These are phyloP conservation scores for Gryon sp. DNA, from an alignment of 1,140 invertebrate genomes.

Conservation along the genomic window DNA sequence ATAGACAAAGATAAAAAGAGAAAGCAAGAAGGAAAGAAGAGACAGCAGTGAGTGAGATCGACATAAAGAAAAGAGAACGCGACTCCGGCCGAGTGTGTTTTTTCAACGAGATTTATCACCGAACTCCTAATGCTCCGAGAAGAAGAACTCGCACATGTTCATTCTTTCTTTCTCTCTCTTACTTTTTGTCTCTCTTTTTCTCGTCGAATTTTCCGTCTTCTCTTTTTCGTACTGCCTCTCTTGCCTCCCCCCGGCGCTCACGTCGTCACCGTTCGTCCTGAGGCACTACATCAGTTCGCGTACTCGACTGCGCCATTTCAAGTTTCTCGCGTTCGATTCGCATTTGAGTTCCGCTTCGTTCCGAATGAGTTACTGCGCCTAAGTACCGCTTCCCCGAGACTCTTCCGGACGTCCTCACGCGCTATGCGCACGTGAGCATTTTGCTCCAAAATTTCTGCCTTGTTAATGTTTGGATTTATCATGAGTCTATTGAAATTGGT, in stretches of 20 bases:
- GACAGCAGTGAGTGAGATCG: constrained; percentile 59
- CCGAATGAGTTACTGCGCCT: constrained; percentile 58
- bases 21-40: constrained; percentile 30
- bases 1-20: constrained; percentile 25
- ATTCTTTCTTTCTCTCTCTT: neutral
- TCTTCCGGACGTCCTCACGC: constrained; percentile 51
- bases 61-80: constrained; percentile 63
- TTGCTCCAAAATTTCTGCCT: constrained; percentile 43
- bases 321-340: constrained; percentile 65
- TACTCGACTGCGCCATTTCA: constrained; percentile 62
- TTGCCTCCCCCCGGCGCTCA: constrained; percentile 41
- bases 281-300: constrained; percentile 64
- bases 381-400: constrained; percentile 60
- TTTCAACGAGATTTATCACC: constrained; percentile 79
- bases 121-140: constrained; percentile 73
- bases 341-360: constrained; percentile 63
- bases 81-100: constrained; percentile 70
- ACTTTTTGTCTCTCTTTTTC: neutral
- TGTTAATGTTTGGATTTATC: constrained; percentile 40
- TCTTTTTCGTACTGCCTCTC: constrained; percentile 10
- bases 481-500: neutral
- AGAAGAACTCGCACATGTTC: constrained; percentile 36
- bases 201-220: neutral
- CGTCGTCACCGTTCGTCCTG: constrained; percentile 60
- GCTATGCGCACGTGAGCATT: constrained; percentile 48